A percentile compares a stretch with the other conserved stretches of the same genome.
Evolutionary conservation across 1,140 invertebrate species (phyloP).

Genomic region (Agraylea sexmaculata): DNA sequence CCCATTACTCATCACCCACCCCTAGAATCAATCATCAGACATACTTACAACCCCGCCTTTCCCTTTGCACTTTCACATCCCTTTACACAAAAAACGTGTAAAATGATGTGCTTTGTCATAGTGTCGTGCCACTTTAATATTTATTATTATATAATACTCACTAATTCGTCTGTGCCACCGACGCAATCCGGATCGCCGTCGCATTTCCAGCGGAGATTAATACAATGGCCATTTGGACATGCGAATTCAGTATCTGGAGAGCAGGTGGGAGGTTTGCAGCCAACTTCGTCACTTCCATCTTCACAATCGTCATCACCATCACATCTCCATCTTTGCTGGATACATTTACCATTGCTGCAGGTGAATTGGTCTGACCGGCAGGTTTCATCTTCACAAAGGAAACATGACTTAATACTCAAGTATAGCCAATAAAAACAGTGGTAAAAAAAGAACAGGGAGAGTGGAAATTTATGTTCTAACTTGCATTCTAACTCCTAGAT

Average conservation of each 20-base stretch:
- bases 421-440: no score
- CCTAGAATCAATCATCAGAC: no score
- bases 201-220: conserved; percentile 65
- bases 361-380: conserved; percentile 83
- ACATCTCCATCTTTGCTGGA: conserved; percentile 77
- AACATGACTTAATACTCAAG: no score
- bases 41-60: no score
- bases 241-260: conserved; percentile 55
- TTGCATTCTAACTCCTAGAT: no score
- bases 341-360: conserved; percentile 78
- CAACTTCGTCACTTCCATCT: conserved; percentile 66
- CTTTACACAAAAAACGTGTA: no score
- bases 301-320: conserved; percentile 81
- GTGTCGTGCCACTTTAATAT: no score
- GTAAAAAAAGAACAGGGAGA: no score
- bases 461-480: no score
- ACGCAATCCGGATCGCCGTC: conserved; percentile 78
- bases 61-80: no score
- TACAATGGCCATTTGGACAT: conserved; percentile 52
- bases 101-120: no score
- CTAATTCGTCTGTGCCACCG: conserved; percentile 68
- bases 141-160: conserved; percentile 35
- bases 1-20: no score
- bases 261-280: conserved; percentile 60
- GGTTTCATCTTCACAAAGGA: conserved; percentile 54